Percentiles rank a stretch among this genome's conserved stretches.
These are phyloP conservation scores for Aphidius colemani DNA, from an alignment of 2,888 invertebrate species.

Conservation along the genomic window DNA sequence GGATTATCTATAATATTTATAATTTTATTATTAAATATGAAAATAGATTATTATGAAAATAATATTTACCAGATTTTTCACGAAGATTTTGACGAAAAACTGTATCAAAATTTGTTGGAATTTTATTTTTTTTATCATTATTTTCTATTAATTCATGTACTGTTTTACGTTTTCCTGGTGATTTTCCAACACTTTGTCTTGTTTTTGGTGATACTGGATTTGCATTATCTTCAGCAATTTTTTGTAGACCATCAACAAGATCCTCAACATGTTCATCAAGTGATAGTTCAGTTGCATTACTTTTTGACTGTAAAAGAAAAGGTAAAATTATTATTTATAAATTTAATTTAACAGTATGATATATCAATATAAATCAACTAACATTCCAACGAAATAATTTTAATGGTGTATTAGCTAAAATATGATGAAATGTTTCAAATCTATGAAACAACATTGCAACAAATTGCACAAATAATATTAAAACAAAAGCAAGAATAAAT, in stretches of 20 bases:
- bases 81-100: constrained; percentile 45
- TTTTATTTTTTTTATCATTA: constrained; percentile 79
- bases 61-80: constrained; percentile 29
- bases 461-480: constrained; percentile 68
- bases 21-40: neutral
- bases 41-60: neutral
- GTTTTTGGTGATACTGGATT: constrained; percentile 61
- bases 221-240: constrained; percentile 67
- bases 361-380: neutral
- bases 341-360: neutral
- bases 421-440: constrained; percentile 68
- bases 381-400: neutral
- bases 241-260: constrained; percentile 85
- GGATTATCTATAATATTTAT: constrained; percentile 25
- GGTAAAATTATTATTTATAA: constrained; percentile 1
- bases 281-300: constrained; percentile 82
- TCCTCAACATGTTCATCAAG: constrained; percentile 76
- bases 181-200: constrained; percentile 78
- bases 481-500: constrained; percentile 67
- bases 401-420: constrained; percentile 68
- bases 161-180: constrained; percentile 79
- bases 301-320: constrained; percentile 67
- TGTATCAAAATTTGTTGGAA: constrained; percentile 63
- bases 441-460: constrained; percentile 70
- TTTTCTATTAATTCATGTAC: constrained; percentile 88